Percentiles rank a stretch among this genome's conserved stretches.
Evolutionary conservation across 2,797 vertebrate genomes (phyloP).

Genomic region (Lagodon rhomboides): DNA sequence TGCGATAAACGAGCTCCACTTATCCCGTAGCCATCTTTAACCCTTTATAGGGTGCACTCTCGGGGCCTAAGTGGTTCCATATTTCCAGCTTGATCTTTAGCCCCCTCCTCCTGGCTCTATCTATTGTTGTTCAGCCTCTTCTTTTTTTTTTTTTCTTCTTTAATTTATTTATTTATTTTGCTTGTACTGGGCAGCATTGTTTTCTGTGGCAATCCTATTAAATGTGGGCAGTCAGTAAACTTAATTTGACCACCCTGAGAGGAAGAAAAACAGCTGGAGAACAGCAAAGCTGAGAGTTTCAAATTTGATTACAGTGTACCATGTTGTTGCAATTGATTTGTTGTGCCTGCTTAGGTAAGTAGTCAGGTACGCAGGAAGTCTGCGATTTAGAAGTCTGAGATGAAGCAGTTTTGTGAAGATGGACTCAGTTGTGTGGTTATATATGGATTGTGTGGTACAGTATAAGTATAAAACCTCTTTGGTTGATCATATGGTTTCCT

Average conservation of each 20-base stretch:
- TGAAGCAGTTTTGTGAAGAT: not conserved
- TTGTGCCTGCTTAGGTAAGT: slow-evolving; percentile 13
- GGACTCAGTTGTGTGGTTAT: no score
- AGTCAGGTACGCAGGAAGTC: slow-evolving; percentile 11
- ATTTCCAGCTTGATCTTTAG: slow-evolving; percentile 60
- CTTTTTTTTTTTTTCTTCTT: slow-evolving; percentile 49
- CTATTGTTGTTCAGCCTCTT: slow-evolving; percentile 51
- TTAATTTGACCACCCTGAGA: slow-evolving; percentile 55
- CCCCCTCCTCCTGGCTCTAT: slow-evolving; percentile 59
- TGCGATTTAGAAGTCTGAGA: slow-evolving; percentile 11
- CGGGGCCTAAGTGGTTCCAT: slow-evolving; percentile 74
- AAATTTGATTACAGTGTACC: slow-evolving; percentile 13
- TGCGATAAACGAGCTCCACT: slow-evolving; percentile 79
- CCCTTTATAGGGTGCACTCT: slow-evolving; percentile 68
- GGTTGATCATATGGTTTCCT: not conserved
- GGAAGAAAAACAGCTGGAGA: slow-evolving; percentile 45
- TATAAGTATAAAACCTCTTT: not conserved
- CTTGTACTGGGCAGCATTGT: slow-evolving; percentile 14
- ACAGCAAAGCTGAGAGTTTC: slow-evolving; percentile 3
- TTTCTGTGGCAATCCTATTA: slow-evolving; percentile 48
- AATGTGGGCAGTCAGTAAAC: slow-evolving; percentile 39
- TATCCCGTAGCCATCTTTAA: slow-evolving; percentile 82
- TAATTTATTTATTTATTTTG: slow-evolving; percentile 1
- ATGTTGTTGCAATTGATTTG: slow-evolving; percentile 21
- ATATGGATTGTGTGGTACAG: no score